Conservation (phyloP, 2,113 vertebrate species). For the Tragelaphus buxtoni region DNA sequence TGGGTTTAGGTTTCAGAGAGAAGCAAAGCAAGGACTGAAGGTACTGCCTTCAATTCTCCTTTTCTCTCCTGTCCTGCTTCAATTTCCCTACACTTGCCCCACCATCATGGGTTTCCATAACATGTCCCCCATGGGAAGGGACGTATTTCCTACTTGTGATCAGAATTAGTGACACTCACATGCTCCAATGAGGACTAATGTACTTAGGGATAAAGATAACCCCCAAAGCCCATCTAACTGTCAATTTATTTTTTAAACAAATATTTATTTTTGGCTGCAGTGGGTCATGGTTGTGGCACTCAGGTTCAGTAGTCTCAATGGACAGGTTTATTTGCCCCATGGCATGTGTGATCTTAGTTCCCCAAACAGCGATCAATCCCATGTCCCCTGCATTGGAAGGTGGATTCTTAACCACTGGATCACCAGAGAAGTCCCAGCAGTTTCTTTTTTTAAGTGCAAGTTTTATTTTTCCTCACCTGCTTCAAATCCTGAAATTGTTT, state of each 20-base stretch:
- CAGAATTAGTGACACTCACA: background rate
- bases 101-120: background rate
- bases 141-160: background rate
- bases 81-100: background rate
- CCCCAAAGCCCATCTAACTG: background rate
- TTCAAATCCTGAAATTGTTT: background rate
- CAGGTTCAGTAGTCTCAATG: background rate
- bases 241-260: background rate
- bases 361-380: background rate
- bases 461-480: background rate
- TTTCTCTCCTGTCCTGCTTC: background rate
- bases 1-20: slow-evolving; percentile 16
- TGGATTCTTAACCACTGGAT: background rate
- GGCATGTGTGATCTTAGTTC: background rate
- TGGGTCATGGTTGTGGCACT: background rate
- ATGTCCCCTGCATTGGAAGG: background rate
- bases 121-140: background rate
- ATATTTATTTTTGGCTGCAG: background rate
- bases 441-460: background rate
- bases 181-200: background rate
- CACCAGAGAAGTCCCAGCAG: background rate
- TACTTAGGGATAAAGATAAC: background rate
- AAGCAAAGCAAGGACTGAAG: background rate
- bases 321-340: background rate
- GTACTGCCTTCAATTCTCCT: background rate